Conservation (phyloP, 2,888 invertebrate species). For the Cremastinae sp. region DNA sequence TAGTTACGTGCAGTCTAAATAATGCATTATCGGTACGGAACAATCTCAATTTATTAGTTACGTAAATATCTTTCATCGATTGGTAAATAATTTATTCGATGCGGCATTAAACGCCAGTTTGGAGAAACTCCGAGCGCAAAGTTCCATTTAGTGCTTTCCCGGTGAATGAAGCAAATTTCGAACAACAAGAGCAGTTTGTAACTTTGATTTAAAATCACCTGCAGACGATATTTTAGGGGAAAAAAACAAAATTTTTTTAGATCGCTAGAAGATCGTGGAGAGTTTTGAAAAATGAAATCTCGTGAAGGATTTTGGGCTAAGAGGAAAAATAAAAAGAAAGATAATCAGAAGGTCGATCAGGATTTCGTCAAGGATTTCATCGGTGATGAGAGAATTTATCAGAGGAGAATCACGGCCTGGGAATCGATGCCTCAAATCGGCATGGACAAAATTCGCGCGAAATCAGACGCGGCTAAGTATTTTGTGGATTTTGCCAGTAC, state of each 20-base stretch:
- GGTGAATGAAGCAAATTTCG: neutral
- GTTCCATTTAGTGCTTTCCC: neutral
- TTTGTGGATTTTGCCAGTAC: constrained; percentile 68
- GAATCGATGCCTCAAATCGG: constrained; percentile 57
- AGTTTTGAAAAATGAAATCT: neutral
- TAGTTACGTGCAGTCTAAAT: constrained; percentile 26
- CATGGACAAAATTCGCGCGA: constrained; percentile 67
- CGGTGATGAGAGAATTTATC: constrained; percentile 50
- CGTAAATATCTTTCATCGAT: constrained; percentile 23
- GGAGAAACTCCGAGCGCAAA: neutral
- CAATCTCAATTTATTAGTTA: constrained; percentile 10
- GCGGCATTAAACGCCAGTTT: constrained; percentile 13
- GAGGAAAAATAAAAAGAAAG: constrained; percentile 11
- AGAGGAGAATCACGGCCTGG: constrained; percentile 36
- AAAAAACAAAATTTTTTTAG: too few relatives aligned
- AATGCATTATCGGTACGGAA: constrained; percentile 19
- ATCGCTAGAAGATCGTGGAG: too few relatives aligned
- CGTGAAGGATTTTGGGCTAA: constrained; percentile 20
- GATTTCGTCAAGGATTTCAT: constrained; percentile 60
- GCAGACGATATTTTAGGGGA: too few relatives aligned
- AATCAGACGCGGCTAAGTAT: constrained; percentile 63
- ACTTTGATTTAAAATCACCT: too few relatives aligned
- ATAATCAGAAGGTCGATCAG: constrained; percentile 12
- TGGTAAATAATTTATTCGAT: constrained; percentile 48
- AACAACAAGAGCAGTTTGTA: constrained; percentile 13